phyloP scores from a whole-genome alignment of 2,888 invertebrate species.

The Dusona sp. region DNA sequence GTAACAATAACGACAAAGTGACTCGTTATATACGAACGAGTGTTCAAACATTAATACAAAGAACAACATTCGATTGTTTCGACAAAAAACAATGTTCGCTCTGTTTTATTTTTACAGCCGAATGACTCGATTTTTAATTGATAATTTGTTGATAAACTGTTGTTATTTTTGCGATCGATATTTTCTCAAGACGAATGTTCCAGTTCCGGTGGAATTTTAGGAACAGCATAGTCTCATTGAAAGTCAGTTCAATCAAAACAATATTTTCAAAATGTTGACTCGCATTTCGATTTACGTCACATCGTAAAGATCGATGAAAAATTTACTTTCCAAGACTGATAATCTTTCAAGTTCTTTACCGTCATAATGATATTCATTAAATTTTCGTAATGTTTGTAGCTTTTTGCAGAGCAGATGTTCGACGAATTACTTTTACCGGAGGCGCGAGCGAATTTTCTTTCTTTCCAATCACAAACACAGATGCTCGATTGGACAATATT shows the following conservation, averaged over 20 bases:
- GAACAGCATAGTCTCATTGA: neutral
- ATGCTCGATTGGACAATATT: neutral
- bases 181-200: neutral
- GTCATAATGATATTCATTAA: neutral
- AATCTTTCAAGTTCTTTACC: neutral
- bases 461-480: neutral
- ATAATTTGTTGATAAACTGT: neutral
- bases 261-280: neutral
- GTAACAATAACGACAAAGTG: neutral
- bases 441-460: neutral
- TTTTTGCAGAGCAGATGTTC: neutral
- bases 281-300: neutral
- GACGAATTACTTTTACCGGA: neutral
- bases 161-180: neutral
- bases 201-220: neutral
- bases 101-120: neutral
- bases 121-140: neutral
- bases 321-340: neutral
- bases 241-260: neutral
- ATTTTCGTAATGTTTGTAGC: slow-evolving; percentile 1
- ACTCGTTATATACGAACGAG: slow-evolving; percentile 9
- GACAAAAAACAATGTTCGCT: neutral
- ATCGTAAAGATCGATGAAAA: slow-evolving; percentile 6
- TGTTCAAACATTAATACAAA: neutral
- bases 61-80: neutral